Conservation (phyloP, 1,140 invertebrate genomes). For the Acyrthosiphon pisum region DNA sequence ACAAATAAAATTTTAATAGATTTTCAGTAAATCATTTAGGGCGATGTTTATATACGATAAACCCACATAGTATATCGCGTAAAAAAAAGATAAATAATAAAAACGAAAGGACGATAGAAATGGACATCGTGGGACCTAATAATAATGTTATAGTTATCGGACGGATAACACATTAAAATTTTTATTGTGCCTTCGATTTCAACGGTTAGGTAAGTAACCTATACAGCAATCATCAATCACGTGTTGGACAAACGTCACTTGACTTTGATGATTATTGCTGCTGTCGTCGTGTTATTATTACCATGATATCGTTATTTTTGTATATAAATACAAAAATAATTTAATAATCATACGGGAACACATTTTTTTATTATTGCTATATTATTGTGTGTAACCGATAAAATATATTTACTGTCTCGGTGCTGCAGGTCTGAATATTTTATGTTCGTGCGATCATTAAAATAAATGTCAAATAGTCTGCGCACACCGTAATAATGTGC, state of each 20-base stretch:
- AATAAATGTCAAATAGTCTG: constrained; percentile 4
- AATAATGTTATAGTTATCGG: neutral
- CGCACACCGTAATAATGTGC: neutral
- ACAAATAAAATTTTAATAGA: neutral
- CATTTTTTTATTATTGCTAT: constrained; percentile 1
- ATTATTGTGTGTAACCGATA: neutral
- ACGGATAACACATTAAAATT: neutral
- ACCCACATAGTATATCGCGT: neutral
- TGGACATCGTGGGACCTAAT: neutral
- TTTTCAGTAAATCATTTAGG: neutral
- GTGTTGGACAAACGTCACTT: neutral
- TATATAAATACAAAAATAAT: neutral
- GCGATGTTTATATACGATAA: neutral
- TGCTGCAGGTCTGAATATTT: neutral
- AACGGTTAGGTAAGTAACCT: neutral
- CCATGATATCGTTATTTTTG: neutral
- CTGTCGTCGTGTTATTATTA: neutral
- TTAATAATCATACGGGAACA: neutral
- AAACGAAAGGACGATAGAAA: neutral
- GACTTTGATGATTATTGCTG: neutral
- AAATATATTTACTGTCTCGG: constrained; percentile 11
- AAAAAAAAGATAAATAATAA: neutral
- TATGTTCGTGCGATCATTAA: neutral
- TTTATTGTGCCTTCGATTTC: neutral
- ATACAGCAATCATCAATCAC: neutral